These are phyloP conservation scores for Pachliopta kotzebuea DNA, from an alignment of 2,888 invertebrate species.

Conservation along the genomic window DNA sequence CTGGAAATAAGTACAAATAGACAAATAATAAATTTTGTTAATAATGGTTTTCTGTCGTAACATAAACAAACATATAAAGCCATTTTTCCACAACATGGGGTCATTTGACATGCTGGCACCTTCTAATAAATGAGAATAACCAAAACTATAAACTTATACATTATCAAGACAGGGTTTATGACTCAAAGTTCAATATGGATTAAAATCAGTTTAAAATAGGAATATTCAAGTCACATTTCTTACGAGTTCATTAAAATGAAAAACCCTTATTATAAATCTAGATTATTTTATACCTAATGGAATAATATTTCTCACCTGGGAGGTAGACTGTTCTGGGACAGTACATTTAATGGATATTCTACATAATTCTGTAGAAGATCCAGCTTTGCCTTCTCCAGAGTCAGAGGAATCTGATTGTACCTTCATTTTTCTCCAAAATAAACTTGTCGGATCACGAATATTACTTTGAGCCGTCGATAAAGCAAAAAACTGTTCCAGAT, in stretches of 20 bases:
- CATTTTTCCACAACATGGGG: too few species aligned
- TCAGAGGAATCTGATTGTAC: conserved; percentile 65
- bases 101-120: too few species aligned
- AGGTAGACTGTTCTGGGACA: conserved; percentile 52
- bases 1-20: conserved; percentile 38
- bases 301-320: conserved; percentile 47
- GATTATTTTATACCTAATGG: background rate
- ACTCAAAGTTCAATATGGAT: too few species aligned
- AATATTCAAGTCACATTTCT: too few species aligned
- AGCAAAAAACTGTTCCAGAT: conserved; percentile 85
- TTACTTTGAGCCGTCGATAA: conserved; percentile 69
- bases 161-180: too few species aligned
- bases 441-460: conserved; percentile 59
- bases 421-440: conserved; percentile 73
- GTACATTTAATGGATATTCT: conserved; percentile 69
- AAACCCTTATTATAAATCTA: background rate
- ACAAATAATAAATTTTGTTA: background rate
- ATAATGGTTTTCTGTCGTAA: too few species aligned
- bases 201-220: too few species aligned
- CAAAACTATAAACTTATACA: too few species aligned
- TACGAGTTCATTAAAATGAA: too few species aligned
- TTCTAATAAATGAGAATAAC: too few species aligned
- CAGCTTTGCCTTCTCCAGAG: conserved; percentile 62
- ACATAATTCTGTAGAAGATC: conserved; percentile 66
- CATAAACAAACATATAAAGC: too few species aligned